Percentiles rank a stretch among this genome's conserved stretches.
Evolutionary conservation across 1,140 invertebrate genomes (phyloP).

Genomic region (Drosophila micromelanica): DNA sequence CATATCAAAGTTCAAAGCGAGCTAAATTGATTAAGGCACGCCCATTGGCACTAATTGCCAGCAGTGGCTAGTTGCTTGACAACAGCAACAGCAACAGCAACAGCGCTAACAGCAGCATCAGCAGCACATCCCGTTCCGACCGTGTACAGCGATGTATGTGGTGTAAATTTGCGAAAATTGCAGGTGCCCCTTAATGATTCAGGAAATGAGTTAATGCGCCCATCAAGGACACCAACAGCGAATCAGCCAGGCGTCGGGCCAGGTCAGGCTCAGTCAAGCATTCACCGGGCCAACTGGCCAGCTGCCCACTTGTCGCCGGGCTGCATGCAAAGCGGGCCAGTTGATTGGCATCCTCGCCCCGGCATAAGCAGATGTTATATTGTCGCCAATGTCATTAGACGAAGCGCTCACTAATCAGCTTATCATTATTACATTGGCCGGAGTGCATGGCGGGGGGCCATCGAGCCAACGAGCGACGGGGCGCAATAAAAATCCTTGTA

Average conservation of each 20-base stretch:
- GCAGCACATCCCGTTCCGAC: slow-evolving; percentile 33
- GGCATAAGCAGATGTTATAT: slow-evolving; percentile 38
- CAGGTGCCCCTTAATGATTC: slow-evolving; percentile 75
- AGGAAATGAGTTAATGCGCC: slow-evolving; percentile 77
- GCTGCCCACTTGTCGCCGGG: background rate
- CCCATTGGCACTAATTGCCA: slow-evolving; percentile 27
- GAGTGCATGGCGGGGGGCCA: background rate
- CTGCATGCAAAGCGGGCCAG: slow-evolving; percentile 25
- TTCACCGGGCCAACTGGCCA: background rate
- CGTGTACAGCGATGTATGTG: slow-evolving; percentile 1
- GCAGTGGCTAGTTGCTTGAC: background rate
- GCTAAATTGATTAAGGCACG: slow-evolving; percentile 51
- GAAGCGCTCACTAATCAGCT: slow-evolving; percentile 74
- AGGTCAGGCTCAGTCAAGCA: background rate
- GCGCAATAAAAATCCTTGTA: slow-evolving; percentile 64
- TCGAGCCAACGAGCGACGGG: background rate
- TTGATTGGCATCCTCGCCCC: slow-evolving; percentile 11
- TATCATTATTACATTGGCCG: slow-evolving; percentile 70
- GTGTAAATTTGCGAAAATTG: slow-evolving; percentile 67
- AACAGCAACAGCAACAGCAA: background rate
- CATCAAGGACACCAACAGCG: slow-evolving; percentile 21
- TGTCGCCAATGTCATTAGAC: slow-evolving; percentile 72
- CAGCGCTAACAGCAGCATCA: background rate
- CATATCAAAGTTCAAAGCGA: slow-evolving; percentile 21
- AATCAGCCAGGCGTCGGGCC: background rate